phyloP scores from a whole-genome alignment of 2,797 vertebrate species.

The Psittacula echo region DNA sequence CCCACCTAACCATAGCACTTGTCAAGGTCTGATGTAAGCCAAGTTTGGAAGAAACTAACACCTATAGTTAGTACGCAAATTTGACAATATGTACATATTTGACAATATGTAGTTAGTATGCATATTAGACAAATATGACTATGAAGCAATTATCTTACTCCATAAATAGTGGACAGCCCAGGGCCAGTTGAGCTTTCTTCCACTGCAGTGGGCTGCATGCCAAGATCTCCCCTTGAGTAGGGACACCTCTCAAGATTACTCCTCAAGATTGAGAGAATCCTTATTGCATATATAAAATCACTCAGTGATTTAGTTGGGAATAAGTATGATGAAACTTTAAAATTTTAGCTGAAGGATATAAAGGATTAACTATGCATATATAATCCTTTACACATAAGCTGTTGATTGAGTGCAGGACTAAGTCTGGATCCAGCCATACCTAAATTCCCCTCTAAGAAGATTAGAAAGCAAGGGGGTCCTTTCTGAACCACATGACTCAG shows the following conservation, averaged over 20 bases:
- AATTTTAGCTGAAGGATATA: neutral
- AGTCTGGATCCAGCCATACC: neutral
- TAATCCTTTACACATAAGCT: neutral
- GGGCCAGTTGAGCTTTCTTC: neutral
- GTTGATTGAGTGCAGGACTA: too few relatives aligned
- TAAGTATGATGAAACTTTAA: neutral
- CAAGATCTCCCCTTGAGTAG: neutral
- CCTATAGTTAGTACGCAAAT: neutral
- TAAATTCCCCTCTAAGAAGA: neutral
- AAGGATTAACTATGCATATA: neutral
- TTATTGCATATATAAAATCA: too few relatives aligned
- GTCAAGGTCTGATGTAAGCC: neutral
- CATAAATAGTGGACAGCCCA: neutral
- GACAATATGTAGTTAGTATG: neutral
- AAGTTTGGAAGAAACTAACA: neutral
- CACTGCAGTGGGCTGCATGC: neutral
- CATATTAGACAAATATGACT: neutral
- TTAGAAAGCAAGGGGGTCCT: neutral
- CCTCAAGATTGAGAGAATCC: neutral
- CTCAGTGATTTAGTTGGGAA: neutral
- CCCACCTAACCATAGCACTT: neutral
- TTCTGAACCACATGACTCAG: neutral
- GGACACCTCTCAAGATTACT: neutral
- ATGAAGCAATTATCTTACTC: neutral
- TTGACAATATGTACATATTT: neutral